These are phyloP conservation scores for Cylindroiulus punctatus DNA, from an alignment of 2,888 invertebrate species.

Conservation along the genomic window DNA sequence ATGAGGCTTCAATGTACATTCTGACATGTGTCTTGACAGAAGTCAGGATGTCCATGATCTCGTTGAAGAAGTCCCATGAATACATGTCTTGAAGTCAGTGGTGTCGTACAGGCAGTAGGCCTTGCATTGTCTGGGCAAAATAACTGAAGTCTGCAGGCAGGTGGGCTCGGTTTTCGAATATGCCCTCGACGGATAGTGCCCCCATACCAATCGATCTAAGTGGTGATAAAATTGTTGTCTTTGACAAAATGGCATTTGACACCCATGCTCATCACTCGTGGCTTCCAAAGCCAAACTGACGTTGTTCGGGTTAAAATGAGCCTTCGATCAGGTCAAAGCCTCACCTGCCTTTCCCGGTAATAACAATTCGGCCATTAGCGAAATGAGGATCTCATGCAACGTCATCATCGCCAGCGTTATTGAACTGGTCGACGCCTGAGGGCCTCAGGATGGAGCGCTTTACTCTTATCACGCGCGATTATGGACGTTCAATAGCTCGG, in stretches of 20 bases:
- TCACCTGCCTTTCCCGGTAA: slow-evolving; percentile 12
- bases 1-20: too few relatives aligned
- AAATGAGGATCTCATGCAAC: background rate
- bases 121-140: too few relatives aligned
- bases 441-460: slow-evolving; percentile 13
- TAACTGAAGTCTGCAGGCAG: too few relatives aligned
- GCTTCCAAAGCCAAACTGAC: background rate
- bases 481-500: background rate
- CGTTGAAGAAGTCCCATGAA: too few relatives aligned
- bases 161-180: too few relatives aligned
- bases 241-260: background rate
- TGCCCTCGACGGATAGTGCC: too few relatives aligned
- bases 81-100: too few relatives aligned
- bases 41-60: too few relatives aligned
- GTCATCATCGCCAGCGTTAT: background rate
- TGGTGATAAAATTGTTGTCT: background rate
- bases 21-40: too few relatives aligned
- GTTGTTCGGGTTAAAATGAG: background rate
- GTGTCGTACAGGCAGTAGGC: too few relatives aligned
- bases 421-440: background rate
- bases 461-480: background rate
- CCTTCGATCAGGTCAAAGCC: background rate
- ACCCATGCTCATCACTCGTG: background rate
- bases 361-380: slow-evolving; percentile 19
- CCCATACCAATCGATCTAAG: too few relatives aligned